Evolutionary conservation across 2,888 invertebrate species (phyloP).

Genomic region (Meta bourneti): DNA sequence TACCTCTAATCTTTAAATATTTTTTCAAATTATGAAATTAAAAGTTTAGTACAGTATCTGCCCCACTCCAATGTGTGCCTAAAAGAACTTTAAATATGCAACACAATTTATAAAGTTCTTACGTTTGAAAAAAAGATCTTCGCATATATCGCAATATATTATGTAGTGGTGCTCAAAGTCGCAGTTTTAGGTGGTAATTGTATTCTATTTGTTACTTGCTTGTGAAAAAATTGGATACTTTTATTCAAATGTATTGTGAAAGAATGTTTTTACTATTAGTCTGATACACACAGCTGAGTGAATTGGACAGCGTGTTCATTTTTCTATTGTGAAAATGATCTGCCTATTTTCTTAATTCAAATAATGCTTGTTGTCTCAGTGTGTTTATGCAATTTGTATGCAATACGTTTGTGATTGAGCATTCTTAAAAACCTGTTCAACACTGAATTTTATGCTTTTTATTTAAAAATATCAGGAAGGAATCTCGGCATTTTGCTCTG

Average conservation of each 20-base stretch:
- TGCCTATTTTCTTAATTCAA: too few relatives aligned
- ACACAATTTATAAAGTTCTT: neutral
- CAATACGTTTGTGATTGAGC: too few relatives aligned
- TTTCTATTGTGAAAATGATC: too few relatives aligned
- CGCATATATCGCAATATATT: neutral
- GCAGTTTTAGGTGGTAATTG: neutral
- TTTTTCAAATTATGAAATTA: neutral
- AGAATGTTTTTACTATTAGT: too few relatives aligned
- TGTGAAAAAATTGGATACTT: neutral
- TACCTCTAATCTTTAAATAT: neutral
- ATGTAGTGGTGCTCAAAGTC: neutral
- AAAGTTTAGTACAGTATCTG: neutral
- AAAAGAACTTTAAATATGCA: neutral
- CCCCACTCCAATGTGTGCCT: neutral
- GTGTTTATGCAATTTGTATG: too few relatives aligned
- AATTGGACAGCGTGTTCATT: too few relatives aligned
- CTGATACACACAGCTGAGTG: too few relatives aligned
- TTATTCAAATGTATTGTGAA: neutral
- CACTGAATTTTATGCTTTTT: too few relatives aligned
- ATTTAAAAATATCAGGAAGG: too few relatives aligned
- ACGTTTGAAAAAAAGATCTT: neutral
- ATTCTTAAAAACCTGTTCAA: too few relatives aligned
- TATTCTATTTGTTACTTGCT: neutral
- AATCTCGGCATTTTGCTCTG: too few relatives aligned
- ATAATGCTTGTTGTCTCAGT: too few relatives aligned